These are phyloP conservation scores for Amblyjoppa fuscipennis DNA, from an alignment of 2,888 invertebrate species.

Conservation along the genomic window DNA sequence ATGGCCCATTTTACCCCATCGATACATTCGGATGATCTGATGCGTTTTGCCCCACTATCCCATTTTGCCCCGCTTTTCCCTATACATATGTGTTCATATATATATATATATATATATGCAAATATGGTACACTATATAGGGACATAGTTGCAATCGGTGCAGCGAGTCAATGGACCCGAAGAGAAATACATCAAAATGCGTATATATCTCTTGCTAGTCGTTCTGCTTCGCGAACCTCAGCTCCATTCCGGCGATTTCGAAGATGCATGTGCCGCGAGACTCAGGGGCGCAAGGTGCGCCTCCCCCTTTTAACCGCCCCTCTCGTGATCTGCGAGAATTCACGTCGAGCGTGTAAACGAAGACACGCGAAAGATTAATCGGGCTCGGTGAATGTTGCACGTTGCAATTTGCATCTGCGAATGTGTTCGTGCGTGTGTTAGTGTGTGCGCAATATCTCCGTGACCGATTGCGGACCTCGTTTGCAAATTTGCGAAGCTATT, in stretches of 20 bases:
- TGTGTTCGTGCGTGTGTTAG: not conserved
- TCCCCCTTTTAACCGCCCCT: not conserved
- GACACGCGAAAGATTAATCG: constrained; percentile 13
- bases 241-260: constrained; percentile 24
- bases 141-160: constrained; percentile 37
- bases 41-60: no score
- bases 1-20: no score
- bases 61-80: no score
- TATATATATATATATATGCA: not conserved
- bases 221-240: not conserved
- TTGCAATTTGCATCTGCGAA: not conserved
- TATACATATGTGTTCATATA: not conserved
- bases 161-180: constrained; percentile 53
- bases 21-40: no score
- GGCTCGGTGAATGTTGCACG: constrained; percentile 17
- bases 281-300: not conserved
- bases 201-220: not conserved
- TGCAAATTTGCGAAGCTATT: constrained; percentile 16
- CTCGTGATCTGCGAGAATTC: not conserved
- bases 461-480: constrained; percentile 5
- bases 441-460: not conserved
- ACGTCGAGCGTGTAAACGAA: constrained; percentile 28
- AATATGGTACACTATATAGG: not conserved
- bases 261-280: constrained; percentile 5
- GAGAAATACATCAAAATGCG: not conserved